Evolutionary conservation across 2,888 invertebrate genomes (phyloP).

Genomic region (Venusia cambrica): DNA sequence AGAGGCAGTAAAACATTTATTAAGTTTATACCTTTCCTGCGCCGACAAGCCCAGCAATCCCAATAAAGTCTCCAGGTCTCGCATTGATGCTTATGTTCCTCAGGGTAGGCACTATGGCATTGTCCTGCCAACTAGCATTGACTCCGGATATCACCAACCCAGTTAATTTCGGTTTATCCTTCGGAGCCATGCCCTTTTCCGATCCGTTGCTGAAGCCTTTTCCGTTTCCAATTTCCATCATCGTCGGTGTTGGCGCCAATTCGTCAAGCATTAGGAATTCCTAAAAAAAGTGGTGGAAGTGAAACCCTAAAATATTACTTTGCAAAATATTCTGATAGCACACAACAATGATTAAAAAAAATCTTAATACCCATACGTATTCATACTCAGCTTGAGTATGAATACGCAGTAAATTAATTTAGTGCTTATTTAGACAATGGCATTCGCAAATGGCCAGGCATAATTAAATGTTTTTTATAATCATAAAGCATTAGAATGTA

Average conservation of each 20-base stretch:
- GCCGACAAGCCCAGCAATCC: slow-evolving; percentile 89
- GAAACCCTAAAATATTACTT: too few species aligned
- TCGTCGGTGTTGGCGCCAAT: slow-evolving; percentile 46
- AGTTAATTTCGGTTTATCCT: slow-evolving; percentile 42
- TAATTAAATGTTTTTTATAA: too few species aligned
- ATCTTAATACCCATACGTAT: too few species aligned
- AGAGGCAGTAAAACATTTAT: too few species aligned
- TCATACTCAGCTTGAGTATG: too few species aligned
- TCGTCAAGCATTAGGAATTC: slow-evolving; percentile 71
- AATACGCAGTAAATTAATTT: too few species aligned
- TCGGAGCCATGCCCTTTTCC: slow-evolving; percentile 38
- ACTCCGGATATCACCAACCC: slow-evolving; percentile 60
- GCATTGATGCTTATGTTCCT: slow-evolving; percentile 73
- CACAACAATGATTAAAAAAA: too few species aligned
- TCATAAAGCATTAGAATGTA: too few species aligned
- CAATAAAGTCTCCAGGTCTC: slow-evolving; percentile 81
- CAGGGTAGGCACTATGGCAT: slow-evolving; percentile 77
- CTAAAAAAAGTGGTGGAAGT: too few species aligned
- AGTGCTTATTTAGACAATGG: too few species aligned
- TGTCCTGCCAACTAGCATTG: slow-evolving; percentile 65
- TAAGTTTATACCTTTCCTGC: slow-evolving; percentile 82
- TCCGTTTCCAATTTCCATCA: slow-evolving; percentile 40
- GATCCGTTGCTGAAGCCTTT: slow-evolving; percentile 46
- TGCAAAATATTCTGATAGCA: too few species aligned
- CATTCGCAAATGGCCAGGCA: too few species aligned